Conservation (phyloP, 2,113 vertebrate species). For the Uria lomvia region DNA sequence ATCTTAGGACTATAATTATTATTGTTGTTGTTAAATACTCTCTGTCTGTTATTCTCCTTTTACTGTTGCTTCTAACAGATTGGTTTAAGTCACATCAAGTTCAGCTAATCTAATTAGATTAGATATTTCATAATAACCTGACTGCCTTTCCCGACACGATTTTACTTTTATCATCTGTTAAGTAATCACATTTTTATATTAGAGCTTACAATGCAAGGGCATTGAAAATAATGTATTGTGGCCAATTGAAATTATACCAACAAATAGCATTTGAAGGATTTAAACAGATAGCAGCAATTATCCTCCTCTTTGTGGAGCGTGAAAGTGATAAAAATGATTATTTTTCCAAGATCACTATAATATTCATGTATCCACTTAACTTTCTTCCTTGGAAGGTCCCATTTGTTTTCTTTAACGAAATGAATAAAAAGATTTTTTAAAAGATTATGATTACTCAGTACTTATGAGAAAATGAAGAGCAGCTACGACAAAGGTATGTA, state of each 20-base stretch:
- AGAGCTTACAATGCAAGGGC: background rate
- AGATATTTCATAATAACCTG: background rate
- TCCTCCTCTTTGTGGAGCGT: slow-evolving; percentile 5
- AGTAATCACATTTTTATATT: slow-evolving; percentile 2
- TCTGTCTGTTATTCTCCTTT: background rate
- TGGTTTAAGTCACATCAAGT: background rate
- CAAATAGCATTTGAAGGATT: slow-evolving; percentile 42
- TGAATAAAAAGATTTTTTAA: slow-evolving; percentile 54
- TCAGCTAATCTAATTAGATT: background rate
- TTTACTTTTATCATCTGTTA: slow-evolving; percentile 1
- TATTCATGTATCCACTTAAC: slow-evolving; percentile 66
- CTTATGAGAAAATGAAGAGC: background rate
- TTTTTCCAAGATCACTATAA: slow-evolving; percentile 48
- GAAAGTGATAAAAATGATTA: slow-evolving; percentile 58
- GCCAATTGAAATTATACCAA: background rate
- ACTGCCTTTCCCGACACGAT: background rate
- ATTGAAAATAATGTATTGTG: background rate
- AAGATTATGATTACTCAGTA: slow-evolving; percentile 50
- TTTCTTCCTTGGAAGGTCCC: slow-evolving; percentile 36
- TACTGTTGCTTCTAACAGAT: background rate
- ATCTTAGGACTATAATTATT: background rate
- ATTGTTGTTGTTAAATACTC: background rate
- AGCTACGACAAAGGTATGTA: background rate
- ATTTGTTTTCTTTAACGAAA: slow-evolving; percentile 68
- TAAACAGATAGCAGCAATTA: slow-evolving; percentile 51